Evolutionary conservation across 2,888 invertebrate genomes (phyloP), one percentile per base, ranked within the genome.

Genomic region (Zelleria hepariella): DNA sequence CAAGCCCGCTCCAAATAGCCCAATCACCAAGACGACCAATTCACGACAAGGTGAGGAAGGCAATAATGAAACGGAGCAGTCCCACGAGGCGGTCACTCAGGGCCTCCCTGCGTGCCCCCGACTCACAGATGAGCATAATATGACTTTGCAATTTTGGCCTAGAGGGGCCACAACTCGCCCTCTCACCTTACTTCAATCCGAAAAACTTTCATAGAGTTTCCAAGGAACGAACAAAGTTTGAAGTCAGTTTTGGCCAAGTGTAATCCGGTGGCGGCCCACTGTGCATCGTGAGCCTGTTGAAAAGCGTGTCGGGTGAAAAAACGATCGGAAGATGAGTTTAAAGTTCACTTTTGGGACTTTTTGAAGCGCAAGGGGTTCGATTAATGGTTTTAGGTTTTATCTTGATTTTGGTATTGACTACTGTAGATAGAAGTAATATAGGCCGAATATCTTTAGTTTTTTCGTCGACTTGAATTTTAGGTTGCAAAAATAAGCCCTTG

Each of bases 101-200:
- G 2, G n/a, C 23, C 32, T 5, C 32, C 51, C 32, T 32, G 18
- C 5, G 23, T 27, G 5, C 47, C 25, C 48, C n/a, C 53, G 18
- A 20, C 21, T 20, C 58, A 27, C 27, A 47, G 85, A 86, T 86
- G 86, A 83, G 85, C 68, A 73, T 75, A 75, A 78, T 82, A 80
- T 87, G 86, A 86, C 84, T 84, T 76, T 76, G 75, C 86, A 69
- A 76, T 74, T 79, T 82, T 75, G 63, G 62, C 23, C 32, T 42
- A 15, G 15, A 42, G 32, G 32, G 32, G 32, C 32, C 10, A 15
- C 32, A 1, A 42, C 32, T 42, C 32, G 32, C 32, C 2, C 32
- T 15, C 15, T 15, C 32, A 0, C 32, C 15, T 1, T 2, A 42
- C 10, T 15, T 42, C 10, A 15, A 42, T 15, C 32, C 32, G 4